Conservation (phyloP, 2,888 invertebrate genomes). For the Hyposoter didymator region DNA sequence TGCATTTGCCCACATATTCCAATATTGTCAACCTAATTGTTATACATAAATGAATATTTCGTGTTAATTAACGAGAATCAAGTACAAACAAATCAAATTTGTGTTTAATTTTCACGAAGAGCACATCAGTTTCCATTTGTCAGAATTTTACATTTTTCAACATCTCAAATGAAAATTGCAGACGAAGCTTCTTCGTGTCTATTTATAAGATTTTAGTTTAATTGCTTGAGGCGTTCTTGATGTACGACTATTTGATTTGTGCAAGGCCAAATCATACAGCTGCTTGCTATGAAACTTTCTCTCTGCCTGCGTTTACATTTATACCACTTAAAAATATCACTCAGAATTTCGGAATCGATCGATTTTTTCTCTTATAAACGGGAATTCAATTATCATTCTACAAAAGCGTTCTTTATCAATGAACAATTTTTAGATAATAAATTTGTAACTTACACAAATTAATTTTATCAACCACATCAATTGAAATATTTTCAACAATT, state of each 20-base stretch:
- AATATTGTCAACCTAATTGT: constrained; percentile 85
- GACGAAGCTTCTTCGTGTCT: background rate
- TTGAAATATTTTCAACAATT: too few species aligned
- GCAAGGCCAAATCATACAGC: background rate
- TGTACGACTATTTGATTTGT: background rate
- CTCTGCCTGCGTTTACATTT: background rate
- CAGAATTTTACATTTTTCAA: background rate
- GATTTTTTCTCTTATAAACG: too few species aligned
- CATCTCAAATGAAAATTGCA: background rate
- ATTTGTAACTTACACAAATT: too few species aligned
- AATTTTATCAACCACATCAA: too few species aligned
- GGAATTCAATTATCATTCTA: too few species aligned
- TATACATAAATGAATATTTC: background rate
- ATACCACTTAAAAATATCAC: background rate
- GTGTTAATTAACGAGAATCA: background rate
- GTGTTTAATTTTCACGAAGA: background rate
- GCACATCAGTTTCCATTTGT: background rate
- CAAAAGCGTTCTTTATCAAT: too few species aligned
- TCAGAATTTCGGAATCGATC: background rate
- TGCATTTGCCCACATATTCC: constrained; percentile 96
- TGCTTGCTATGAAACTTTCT: background rate
- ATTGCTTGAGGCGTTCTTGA: background rate
- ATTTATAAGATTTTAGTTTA: constrained; percentile 5
- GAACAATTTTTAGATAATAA: too few species aligned
- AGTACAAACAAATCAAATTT: too few species aligned